Evolutionary conservation across 1,140 invertebrate genomes (phyloP).

Genomic region (Solen grandis): DNA sequence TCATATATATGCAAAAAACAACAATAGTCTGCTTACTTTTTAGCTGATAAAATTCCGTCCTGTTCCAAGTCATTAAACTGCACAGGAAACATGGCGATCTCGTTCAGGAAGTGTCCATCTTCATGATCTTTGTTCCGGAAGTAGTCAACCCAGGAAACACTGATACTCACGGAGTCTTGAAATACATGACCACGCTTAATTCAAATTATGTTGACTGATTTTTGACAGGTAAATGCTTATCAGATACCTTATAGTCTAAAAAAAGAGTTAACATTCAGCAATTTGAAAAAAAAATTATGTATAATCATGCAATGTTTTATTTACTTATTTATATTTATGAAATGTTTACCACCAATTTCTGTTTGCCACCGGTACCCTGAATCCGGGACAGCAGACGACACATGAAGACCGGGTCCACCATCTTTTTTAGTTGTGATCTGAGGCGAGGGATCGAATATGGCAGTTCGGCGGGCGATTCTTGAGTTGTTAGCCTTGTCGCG

Average conservation of each 20-base stretch:
- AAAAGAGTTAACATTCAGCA: too few relatives aligned
- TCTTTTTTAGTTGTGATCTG: slow-evolving; percentile 89
- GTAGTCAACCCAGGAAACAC: not conserved
- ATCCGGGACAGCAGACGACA: slow-evolving; percentile 14
- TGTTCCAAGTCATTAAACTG: not conserved
- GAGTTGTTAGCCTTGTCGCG: slow-evolving; percentile 60
- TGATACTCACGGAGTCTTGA: too few relatives aligned
- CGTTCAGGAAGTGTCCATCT: not conserved
- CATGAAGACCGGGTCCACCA: slow-evolving; percentile 87
- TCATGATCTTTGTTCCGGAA: not conserved
- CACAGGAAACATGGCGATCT: not conserved
- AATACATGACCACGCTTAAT: too few relatives aligned
- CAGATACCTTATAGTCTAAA: too few relatives aligned
- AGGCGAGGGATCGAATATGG: slow-evolving; percentile 51
- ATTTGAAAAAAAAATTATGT: too few relatives aligned
- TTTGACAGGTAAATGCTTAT: too few relatives aligned
- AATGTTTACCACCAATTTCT: too few relatives aligned
- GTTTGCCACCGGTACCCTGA: slow-evolving; percentile 30
- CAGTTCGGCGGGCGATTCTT: slow-evolving; percentile 34
- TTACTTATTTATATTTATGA: too few relatives aligned
- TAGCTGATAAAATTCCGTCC: not conserved
- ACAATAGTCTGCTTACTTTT: not conserved
- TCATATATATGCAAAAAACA: too few relatives aligned
- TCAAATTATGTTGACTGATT: too few relatives aligned
- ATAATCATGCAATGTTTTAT: too few relatives aligned